Base-by-base conservation (phyloP, 1,140 invertebrate species). In the Drosophila sturtevanti region DNA sequence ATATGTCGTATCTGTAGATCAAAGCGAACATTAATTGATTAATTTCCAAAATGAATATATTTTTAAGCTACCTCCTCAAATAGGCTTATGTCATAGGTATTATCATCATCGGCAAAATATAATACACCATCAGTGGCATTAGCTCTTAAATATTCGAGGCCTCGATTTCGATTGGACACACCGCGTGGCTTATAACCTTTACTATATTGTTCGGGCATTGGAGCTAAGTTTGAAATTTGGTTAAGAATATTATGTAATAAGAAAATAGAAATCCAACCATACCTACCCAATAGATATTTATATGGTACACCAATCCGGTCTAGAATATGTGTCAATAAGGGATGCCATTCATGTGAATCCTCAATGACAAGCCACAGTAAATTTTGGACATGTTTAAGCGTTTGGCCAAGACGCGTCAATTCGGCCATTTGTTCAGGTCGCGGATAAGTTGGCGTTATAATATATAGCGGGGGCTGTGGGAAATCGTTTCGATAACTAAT, bases 81-180 rank as follows among this genome's bases (percentile, higher is more conserved):
- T 37, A 98, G 92, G 78, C 95, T 92, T 85, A 97, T 93, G 91
- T 97, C 97, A 90, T 98, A 98, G 0, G 97, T 97, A 91, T 99
- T 99, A 92, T 99, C 98, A 92, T 99, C 98, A 93, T 99, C 98
- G 38, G 97, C 98, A 92, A 99, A 99, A 93, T 99, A 99, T 55
- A 99, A 94, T 14, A 99, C 95, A 6, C 97, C 98, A 66, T 93
- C 92, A 2, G 93, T 94, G 6, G 95, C 95, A 91, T 98, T 96
- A 37, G 95, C 93, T 51, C 96, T 93, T 22, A 99, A 93, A 97
- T 98, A 99, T 44, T 95, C 91, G 5, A 99, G 92, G 1, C 96
- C 98, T 63, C 95, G 94, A 90, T 98, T 97, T 51, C 98, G 93
- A 92, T 99, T 99, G 4, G 97, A 95, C 5, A 99, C 98, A n/a